Conservation (phyloP, 2,888 invertebrate genomes). For the Troides oblongomaculatus region DNA sequence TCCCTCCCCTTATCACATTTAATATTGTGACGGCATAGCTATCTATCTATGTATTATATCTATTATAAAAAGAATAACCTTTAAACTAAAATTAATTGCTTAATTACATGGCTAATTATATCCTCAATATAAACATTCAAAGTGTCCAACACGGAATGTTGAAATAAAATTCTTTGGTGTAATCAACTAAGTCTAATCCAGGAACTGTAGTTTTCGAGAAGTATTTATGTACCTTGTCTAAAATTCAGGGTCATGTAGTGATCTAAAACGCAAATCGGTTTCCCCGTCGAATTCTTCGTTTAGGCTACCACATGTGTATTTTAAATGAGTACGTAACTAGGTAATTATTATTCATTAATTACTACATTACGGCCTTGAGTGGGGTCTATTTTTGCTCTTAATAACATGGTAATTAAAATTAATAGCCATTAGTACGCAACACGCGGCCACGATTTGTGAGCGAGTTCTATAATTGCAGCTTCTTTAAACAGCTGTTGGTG, state of each 20-base stretch:
- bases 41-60: too few species aligned
- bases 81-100: too few species aligned
- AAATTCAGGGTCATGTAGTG: conserved; percentile 11
- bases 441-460: not conserved
- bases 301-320: not conserved
- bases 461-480: not conserved
- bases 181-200: not conserved
- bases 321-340: not conserved
- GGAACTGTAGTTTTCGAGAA: conserved; percentile 1
- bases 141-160: not conserved
- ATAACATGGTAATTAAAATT: conserved; percentile 41
- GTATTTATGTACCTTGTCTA: not conserved
- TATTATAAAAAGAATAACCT: too few species aligned
- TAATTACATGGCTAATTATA: not conserved
- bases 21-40: too few species aligned
- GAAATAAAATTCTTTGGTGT: too few species aligned
- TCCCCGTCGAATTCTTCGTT: conserved; percentile 3
- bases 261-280: conserved; percentile 19
- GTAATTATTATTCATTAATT: conserved; percentile 16
- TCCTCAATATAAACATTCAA: not conserved
- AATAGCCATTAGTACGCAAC: conserved; percentile 45
- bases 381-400: conserved; percentile 19
- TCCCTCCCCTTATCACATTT: too few species aligned
- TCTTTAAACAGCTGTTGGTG: too few species aligned
- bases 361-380: not conserved